Conservation (phyloP, 2,888 invertebrate species). For the Scrobipalpa atriplicella region DNA sequence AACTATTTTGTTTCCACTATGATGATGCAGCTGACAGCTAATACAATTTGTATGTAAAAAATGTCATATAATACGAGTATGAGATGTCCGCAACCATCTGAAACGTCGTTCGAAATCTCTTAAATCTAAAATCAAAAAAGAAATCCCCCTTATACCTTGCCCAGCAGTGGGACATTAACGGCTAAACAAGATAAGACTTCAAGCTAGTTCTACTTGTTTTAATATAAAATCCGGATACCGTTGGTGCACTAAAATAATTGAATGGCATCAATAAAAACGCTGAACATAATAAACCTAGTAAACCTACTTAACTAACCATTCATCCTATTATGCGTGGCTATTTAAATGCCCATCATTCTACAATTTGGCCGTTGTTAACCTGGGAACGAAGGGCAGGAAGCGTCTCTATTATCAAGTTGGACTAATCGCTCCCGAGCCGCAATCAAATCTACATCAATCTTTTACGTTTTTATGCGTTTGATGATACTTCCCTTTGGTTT, state of each 20-base stretch:
- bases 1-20: too few species aligned
- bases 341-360: not conserved
- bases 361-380: not conserved
- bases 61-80: too few species aligned
- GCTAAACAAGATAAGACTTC: too few species aligned
- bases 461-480: not conserved
- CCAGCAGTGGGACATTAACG: too few species aligned
- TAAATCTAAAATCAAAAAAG: too few species aligned
- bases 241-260: not conserved
- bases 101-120: too few species aligned
- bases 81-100: too few species aligned
- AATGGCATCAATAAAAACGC: not conserved
- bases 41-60: too few species aligned
- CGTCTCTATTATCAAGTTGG: slow-evolving; percentile 24
- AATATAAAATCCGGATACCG: too few species aligned
- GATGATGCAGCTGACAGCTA: too few species aligned
- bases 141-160: too few species aligned
- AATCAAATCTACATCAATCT: slow-evolving; percentile 27
- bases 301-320: not conserved
- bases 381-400: slow-evolving; percentile 23
- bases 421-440: slow-evolving; percentile 13
- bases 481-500: slow-evolving; percentile 6
- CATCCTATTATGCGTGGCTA: not conserved
- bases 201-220: too few species aligned
- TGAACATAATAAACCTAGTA: not conserved